Conservation (phyloP, 2,113 vertebrate genomes). For the Crotophaga sulcirostris region DNA sequence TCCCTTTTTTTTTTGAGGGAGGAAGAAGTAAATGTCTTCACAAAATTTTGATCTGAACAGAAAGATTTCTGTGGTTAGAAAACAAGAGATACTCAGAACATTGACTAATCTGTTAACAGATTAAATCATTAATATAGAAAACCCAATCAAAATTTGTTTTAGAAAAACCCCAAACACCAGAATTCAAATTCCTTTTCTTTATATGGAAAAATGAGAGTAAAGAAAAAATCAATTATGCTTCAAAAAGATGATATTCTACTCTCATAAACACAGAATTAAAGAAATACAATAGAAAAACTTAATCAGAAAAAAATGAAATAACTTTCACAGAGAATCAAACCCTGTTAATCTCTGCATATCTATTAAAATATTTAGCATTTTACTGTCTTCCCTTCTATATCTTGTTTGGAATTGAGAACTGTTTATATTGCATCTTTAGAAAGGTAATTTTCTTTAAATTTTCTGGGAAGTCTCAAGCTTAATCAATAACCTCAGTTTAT, state of each 20-base stretch:
- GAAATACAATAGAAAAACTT: not conserved
- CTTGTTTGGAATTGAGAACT: not conserved
- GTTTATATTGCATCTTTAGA: not conserved
- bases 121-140: not conserved
- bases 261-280: not conserved
- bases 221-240: not conserved
- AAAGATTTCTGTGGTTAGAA: not conserved
- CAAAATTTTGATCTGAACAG: not conserved
- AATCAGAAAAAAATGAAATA: not conserved
- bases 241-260: not conserved
- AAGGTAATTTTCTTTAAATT: not conserved
- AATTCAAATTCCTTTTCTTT: not conserved
- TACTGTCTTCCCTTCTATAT: not conserved
- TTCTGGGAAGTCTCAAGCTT: not conserved
- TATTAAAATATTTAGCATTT: not conserved
- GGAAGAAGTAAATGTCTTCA: not conserved
- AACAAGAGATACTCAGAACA: not conserved
- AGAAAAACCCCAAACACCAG: not conserved
- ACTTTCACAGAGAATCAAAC: not conserved
- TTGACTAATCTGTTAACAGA: not conserved
- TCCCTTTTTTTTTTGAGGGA: too few species aligned
- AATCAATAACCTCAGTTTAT: constrained; percentile 16
- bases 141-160: not conserved
- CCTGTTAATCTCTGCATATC: not conserved
- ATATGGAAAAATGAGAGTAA: not conserved